Conservation (phyloP, 2,797 vertebrate genomes). For the Xenops minutus region DNA sequence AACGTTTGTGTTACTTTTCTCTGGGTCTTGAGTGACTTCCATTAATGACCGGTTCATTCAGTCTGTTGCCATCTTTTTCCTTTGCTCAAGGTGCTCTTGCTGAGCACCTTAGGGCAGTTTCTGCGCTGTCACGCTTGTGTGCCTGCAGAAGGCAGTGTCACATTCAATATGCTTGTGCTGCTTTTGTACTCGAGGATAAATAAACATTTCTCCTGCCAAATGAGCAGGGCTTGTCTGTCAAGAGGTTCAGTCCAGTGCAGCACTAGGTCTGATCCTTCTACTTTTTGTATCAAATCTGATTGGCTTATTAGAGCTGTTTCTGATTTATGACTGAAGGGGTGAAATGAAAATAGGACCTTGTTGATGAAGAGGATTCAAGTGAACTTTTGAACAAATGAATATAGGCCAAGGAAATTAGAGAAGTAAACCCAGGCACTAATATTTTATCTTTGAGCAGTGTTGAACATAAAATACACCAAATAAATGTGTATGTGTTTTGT, state of each 20-base stretch:
- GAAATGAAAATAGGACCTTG: not conserved
- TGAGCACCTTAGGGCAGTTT: not conserved
- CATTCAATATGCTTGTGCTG: not conserved
- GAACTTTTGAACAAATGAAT: not conserved
- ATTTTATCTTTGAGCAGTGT: conserved; percentile 34
- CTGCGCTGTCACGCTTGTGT: not conserved
- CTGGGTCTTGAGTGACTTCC: not conserved
- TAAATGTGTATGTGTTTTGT: rapidly evolving
- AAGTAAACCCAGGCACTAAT: conserved; percentile 21
- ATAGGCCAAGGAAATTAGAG: conserved; percentile 26
- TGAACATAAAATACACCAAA: not conserved
- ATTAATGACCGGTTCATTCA: not conserved
- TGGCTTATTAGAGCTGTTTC: not conserved
- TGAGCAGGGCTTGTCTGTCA: not conserved
- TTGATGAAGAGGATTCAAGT: not conserved
- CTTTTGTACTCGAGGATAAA: not conserved
- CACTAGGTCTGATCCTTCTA: not conserved
- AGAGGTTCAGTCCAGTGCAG: not conserved
- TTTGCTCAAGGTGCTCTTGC: not conserved
- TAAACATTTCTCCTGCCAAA: not conserved
- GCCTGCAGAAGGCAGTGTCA: not conserved
- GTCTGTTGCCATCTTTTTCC: not conserved
- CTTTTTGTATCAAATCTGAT: not conserved
- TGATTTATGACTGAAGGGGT: not conserved
- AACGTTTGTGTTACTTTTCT: not conserved